Conservation (phyloP, 2,888 invertebrate genomes). For the Arge pagana region DNA sequence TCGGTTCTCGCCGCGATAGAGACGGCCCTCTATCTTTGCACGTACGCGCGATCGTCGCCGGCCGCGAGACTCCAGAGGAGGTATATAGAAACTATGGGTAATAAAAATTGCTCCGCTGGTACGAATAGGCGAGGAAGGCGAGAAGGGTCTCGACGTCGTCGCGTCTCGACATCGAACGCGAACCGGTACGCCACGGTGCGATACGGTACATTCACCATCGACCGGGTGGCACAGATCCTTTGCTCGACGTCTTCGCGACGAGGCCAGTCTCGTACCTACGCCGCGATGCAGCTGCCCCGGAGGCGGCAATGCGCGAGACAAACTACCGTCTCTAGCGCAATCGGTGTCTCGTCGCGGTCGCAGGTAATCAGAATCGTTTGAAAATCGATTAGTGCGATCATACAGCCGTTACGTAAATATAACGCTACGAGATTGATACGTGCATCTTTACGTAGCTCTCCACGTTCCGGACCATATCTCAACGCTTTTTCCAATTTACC, state of each 20-base stretch:
- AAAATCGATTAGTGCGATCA: background rate
- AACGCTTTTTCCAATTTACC: no score
- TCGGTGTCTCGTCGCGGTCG: background rate
- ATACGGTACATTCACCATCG: conserved; percentile 56
- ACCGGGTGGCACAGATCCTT: conserved; percentile 56
- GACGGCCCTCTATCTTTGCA: no score
- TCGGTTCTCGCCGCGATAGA: no score
- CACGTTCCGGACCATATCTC: no score
- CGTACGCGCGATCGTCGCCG: no score
- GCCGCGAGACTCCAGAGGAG: no score
- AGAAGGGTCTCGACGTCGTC: no score
- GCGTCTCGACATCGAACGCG: no score
- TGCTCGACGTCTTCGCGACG: conserved; percentile 37
- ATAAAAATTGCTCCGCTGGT: no score
- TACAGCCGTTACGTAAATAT: background rate
- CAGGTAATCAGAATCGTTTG: background rate
- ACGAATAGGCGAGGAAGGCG: no score
- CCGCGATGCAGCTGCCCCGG: conserved; percentile 14
- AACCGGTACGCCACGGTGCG: conserved; percentile 21
- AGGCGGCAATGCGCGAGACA: background rate
- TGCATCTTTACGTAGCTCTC: no score
- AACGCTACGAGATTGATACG: background rate
- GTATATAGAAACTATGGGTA: no score
- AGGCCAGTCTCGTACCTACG: conserved; percentile 28
- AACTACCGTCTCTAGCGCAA: background rate